Evolutionary conservation across 2,888 invertebrate genomes (phyloP).

Genomic region (Hydriomena furcata): DNA sequence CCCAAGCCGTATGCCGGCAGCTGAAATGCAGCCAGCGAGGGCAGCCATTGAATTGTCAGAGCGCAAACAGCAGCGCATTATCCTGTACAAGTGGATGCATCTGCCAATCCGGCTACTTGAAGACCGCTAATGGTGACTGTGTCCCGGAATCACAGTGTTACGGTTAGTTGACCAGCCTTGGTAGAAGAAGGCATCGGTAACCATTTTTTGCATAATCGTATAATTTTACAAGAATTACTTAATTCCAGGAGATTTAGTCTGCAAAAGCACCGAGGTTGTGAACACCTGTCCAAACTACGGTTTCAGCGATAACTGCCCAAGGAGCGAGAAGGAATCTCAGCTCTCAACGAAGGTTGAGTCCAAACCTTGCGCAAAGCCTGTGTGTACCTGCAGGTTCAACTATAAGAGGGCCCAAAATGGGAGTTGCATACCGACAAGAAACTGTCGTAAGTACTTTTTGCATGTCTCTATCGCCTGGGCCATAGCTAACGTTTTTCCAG

Average conservation of each 20-base stretch:
- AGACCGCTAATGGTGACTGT: constrained; percentile 35
- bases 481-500: too few species aligned
- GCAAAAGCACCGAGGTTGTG: constrained; percentile 19
- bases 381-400: constrained; percentile 50
- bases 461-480: too few species aligned
- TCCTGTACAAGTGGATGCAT: constrained; percentile 37
- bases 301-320: constrained; percentile 24
- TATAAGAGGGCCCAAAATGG: constrained; percentile 42
- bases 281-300: constrained; percentile 14
- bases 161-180: constrained; percentile 18
- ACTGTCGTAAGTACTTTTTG: constrained; percentile 48
- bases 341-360: background rate
- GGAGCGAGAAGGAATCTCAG: constrained; percentile 26
- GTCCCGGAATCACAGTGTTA: constrained; percentile 37
- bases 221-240: too few species aligned
- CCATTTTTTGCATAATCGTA: too few species aligned
- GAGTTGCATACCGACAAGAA: constrained; percentile 42
- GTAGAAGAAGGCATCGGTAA: too few species aligned
- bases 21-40: constrained; percentile 29
- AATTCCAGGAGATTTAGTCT: constrained; percentile 28
- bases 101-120: constrained; percentile 35
- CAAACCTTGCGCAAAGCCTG: constrained; percentile 20
- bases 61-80: background rate
- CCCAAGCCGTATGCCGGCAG: constrained; percentile 1
- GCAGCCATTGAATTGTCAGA: constrained; percentile 12